Evolutionary conservation across 2,797 vertebrate species (phyloP).

Genomic region (Lithobates sylvaticus): DNA sequence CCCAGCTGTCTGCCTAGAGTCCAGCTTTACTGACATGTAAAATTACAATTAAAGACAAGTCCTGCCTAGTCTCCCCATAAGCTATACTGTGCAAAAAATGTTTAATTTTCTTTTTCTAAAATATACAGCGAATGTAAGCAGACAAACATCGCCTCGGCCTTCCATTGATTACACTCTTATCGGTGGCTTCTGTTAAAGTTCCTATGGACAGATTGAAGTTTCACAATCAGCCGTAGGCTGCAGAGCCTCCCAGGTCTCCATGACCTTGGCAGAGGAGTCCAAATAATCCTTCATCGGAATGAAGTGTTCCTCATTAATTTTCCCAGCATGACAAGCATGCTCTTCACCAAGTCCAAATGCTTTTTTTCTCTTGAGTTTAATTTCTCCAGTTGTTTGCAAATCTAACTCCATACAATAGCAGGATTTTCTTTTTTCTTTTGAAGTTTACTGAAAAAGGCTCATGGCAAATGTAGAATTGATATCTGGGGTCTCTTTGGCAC

Average conservation of each 20-base stretch:
- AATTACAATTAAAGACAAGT: too few relatives aligned
- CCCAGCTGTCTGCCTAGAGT: too few relatives aligned
- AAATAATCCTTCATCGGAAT: constrained; percentile 23
- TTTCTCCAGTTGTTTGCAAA: not conserved
- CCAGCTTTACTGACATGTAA: too few relatives aligned
- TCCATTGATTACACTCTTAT: not conserved
- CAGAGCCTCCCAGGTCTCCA: constrained; percentile 27
- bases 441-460: too few relatives aligned
- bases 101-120: too few relatives aligned
- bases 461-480: too few relatives aligned
- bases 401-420: not conserved
- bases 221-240: constrained; percentile 9
- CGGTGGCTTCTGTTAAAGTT: too few relatives aligned
- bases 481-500: too few relatives aligned
- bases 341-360: not conserved
- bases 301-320: constrained; percentile 52
- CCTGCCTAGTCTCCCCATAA: too few relatives aligned
- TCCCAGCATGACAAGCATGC: not conserved
- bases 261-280: constrained; percentile 43
- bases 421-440: not conserved
- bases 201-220: not conserved
- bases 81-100: too few relatives aligned
- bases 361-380: not conserved
- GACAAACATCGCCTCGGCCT: not conserved
- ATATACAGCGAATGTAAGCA: too few relatives aligned